These are phyloP conservation scores for Kuschelorhynchus macadamiae DNA, from an alignment of 2,888 invertebrate genomes.

Conservation along the genomic window DNA sequence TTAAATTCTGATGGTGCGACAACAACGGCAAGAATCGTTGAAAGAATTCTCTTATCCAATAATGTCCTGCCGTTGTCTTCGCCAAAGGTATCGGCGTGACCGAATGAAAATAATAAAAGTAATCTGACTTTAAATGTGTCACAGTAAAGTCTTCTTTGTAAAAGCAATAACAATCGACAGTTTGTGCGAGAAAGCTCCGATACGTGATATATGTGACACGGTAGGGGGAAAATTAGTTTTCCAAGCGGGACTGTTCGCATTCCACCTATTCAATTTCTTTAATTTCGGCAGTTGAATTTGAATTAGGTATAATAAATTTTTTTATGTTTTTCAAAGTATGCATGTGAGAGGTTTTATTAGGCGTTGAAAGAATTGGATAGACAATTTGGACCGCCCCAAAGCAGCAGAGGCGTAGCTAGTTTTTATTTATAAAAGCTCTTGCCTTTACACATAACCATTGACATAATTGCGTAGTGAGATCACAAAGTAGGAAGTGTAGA, in stretches of 20 bases:
- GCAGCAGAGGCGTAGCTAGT: no score
- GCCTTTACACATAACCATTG: no score
- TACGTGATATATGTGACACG: slow-evolving; percentile 70
- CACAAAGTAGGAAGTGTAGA: no score
- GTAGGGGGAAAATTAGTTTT: slow-evolving; percentile 68
- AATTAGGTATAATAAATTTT: slow-evolving; percentile 50
- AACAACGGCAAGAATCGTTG: slow-evolving; percentile 34
- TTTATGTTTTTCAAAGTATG: slow-evolving; percentile 41
- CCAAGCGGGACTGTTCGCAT: slow-evolving; percentile 55
- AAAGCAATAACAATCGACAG: slow-evolving; percentile 66
- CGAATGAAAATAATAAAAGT: slow-evolving; percentile 66
- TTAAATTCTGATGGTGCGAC: slow-evolving; percentile 48
- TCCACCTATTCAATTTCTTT: slow-evolving; percentile 49
- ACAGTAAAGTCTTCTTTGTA: slow-evolving; percentile 69
- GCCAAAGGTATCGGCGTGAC: slow-evolving; percentile 50
- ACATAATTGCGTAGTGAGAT: no score
- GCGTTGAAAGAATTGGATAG: slow-evolving; percentile 8
- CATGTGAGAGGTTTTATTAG: slow-evolving; percentile 42
- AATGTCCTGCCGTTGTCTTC: slow-evolving; percentile 47
- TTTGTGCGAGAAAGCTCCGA: slow-evolving; percentile 55
- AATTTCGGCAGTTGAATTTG: slow-evolving; percentile 49
- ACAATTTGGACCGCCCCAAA: not conserved
- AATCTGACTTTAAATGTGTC: slow-evolving; percentile 70
- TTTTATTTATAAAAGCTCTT: no score
- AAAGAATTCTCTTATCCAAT: slow-evolving; percentile 48